phyloP scores from a whole-genome alignment of 2,797 vertebrate species.

The Takifugu ocellatus region DNA sequence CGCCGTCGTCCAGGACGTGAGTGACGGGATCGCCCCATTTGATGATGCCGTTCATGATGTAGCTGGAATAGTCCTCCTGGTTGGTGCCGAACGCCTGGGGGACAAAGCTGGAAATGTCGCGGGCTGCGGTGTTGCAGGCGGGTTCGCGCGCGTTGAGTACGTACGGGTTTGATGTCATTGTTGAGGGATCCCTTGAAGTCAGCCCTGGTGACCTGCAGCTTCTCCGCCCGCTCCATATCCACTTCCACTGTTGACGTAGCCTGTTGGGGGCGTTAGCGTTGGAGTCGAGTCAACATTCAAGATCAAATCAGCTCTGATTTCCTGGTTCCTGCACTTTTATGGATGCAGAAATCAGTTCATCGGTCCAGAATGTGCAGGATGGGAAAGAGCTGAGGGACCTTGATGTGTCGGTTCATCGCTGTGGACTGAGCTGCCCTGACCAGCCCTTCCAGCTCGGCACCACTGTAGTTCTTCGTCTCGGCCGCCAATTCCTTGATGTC shows the following conservation, averaged over 20 bases:
- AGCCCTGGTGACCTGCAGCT: conserved; percentile 85
- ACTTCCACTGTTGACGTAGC: conserved; percentile 96
- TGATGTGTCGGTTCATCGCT: conserved; percentile 98
- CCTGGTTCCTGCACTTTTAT: no score
- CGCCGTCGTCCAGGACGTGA: conserved; percentile 89
- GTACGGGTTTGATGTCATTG: conserved; percentile 96
- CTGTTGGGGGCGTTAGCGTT: conserved; percentile 54
- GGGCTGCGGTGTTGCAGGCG: no score
- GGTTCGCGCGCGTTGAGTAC: conserved; percentile 34
- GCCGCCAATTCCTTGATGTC: conserved; percentile 84
- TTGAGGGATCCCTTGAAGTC: conserved; percentile 94
- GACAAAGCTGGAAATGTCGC: background rate
- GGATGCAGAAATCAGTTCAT: no score
- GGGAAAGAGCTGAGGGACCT: conserved; percentile 71
- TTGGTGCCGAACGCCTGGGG: conserved; percentile 94
- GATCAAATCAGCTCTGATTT: no score
- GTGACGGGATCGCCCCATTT: conserved; percentile 97
- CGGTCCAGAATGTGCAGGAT: no score
- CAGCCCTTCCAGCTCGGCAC: conserved; percentile 93
- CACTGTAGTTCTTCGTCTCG: conserved; percentile 97
- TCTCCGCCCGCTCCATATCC: conserved; percentile 96
- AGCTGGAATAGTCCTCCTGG: conserved; percentile 95
- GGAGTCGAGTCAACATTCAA: no score
- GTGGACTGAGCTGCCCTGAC: conserved; percentile 96
- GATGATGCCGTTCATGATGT: conserved; percentile 98